Conservation (phyloP, 2,113 vertebrate genomes). For the cattle (Bos taurus) region DNA sequence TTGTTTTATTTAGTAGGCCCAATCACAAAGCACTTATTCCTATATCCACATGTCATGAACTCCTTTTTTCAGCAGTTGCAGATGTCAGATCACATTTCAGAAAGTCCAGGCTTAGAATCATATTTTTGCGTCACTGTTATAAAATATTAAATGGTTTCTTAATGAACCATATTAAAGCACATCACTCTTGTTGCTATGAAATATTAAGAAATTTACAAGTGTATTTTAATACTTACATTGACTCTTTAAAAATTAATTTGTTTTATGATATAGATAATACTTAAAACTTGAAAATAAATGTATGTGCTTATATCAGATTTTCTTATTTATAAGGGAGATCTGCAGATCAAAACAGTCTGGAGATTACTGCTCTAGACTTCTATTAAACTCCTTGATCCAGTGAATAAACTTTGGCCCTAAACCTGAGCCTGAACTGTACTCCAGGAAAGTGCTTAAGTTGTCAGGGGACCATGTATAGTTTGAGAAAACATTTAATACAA, state of each 20-base stretch:
- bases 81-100: slow-evolving; percentile 8
- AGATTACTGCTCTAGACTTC: not conserved
- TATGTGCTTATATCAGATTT: not conserved
- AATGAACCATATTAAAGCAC: not conserved
- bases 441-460: not conserved
- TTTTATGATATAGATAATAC: slow-evolving; percentile 14
- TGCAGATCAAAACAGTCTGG: not conserved
- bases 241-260: not conserved
- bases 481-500: not conserved
- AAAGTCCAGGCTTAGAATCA: not conserved
- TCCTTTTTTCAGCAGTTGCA: not conserved
- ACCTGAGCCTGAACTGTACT: not conserved
- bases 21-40: not conserved
- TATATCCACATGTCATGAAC: not conserved
- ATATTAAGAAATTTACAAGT: not conserved
- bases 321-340: not conserved
- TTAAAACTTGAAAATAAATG: slow-evolving; percentile 38
- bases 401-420: not conserved
- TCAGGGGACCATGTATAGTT: not conserved
- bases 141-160: slow-evolving; percentile 16
- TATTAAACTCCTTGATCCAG: not conserved
- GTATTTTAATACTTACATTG: not conserved
- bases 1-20: not conserved
- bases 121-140: slow-evolving; percentile 21
- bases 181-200: slow-evolving; percentile 12